Base-by-base conservation (phyloP, 2,888 invertebrate species). In the Hydropsyche betteni region DNA sequence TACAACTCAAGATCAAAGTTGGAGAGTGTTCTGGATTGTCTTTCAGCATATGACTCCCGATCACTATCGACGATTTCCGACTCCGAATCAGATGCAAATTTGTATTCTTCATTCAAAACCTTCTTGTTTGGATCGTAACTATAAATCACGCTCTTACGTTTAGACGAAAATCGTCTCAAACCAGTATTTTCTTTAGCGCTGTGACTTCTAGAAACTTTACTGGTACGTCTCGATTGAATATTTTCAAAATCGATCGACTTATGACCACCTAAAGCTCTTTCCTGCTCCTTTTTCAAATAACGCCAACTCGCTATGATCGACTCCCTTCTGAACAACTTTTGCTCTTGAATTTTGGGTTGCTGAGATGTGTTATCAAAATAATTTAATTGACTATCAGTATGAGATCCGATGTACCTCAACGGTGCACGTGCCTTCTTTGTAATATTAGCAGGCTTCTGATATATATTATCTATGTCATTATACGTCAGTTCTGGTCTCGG, bases 221-320 rank as follows among this genome's bases (percentile, higher is more conserved):
- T 52, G n/a, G 14, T 8, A 16, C 73, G 73, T 24, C 7, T 64
- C 3, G 36, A n/a, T 4, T 5, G 33, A 2, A n/a, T 44, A 10
- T n/a, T 12, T 5, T n/a, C 44, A 8, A 14, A 36, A 12, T 58
- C 34, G 12, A 61, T 7, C 10, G 33, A 51, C 44, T 68, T 44
- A 5, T 55, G 12, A 24, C 36, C 64, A 0, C 88, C 88, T 52
- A 88, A 81, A 73, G 88, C 87, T 77, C 83, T 84, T 77, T 88
- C 88, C 5, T 88, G 83, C 78, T 88, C 88, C 77, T 87, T 87
- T 81, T 88, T 88, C 81, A 88, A 81, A 80, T 83, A 86, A 80
- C 85, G 87, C 88, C 88, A 88, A 0, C 87, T 87, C 36, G 88
- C 88, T 33, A 88, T 88, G 51, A 88, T 87, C 0, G 87, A 86